phyloP scores from a whole-genome alignment of 2,113 vertebrate species.

The Marcusenius ussheri region DNA sequence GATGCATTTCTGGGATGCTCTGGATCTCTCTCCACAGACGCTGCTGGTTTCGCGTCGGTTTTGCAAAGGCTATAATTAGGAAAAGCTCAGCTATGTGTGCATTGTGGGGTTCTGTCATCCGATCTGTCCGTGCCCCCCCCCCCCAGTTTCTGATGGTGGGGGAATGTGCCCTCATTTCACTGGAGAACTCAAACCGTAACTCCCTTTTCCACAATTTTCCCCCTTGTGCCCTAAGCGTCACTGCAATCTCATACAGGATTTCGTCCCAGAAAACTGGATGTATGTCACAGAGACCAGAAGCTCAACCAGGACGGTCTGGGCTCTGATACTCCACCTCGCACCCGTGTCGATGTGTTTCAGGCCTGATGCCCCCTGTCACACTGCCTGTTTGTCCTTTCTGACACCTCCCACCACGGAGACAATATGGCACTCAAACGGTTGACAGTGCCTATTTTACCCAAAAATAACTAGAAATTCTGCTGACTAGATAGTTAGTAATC shows the following conservation, averaged over 20 bases:
- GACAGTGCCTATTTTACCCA: background rate
- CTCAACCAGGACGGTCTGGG: background rate
- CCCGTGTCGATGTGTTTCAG: background rate
- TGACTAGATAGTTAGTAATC: background rate
- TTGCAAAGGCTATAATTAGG: background rate
- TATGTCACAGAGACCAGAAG: background rate
- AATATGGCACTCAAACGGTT: background rate
- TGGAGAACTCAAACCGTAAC: background rate
- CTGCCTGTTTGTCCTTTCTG: background rate
- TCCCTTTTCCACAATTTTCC: background rate
- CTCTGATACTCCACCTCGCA: background rate
- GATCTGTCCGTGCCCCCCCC: background rate
- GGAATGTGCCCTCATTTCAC: background rate
- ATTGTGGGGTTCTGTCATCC: background rate
- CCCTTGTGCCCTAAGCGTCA: background rate
- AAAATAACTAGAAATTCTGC: background rate
- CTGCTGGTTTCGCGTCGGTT: background rate
- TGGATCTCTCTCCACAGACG: background rate
- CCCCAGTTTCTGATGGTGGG: background rate
- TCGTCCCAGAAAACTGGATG: background rate
- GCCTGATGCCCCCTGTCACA: background rate
- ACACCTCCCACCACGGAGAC: background rate
- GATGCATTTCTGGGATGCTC: background rate
- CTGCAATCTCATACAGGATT: background rate
- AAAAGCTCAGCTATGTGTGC: background rate